Base-by-base conservation (phyloP, 2,113 vertebrate species). In the Leptocoma aspasia region DNA sequence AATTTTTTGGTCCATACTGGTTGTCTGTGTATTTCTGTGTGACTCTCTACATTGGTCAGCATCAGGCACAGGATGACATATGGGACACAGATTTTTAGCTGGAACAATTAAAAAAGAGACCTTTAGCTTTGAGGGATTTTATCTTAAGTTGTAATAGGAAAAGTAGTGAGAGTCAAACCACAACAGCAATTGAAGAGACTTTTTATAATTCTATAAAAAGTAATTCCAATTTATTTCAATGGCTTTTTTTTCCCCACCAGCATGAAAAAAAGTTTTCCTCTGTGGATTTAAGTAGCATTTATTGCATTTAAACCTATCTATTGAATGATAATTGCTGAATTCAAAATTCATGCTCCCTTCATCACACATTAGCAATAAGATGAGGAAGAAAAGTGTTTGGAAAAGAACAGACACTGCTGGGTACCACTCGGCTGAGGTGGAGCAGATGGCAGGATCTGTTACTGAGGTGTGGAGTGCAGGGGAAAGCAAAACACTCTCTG, bases 321-420 rank as follows among this genome's bases (percentile, higher is more conserved):
- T 92, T 83, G 79, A 90, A 77, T 47, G 50, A 63, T 83, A 93
- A 94, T 96, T 84, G 72, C 86, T 71, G 56, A 83, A 91, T 94
- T 95, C 64, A 92, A 86, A 92, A 91, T 94, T 92, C 64, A 83
- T 86, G 52, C 35, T 83, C 26, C 63, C 47, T 92, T 92, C 52
- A 47, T 84, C 83, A 75, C 7, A 26, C 37, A 37, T 81, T 68
- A 95, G 53, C 65, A 56, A 13, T 50, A 45, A 64, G 73, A 37
- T 21, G n/a, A 53, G 66, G 85, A 73, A 81, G 63, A 35, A 60
- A 80, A 81, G 45, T 85, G 71, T 80, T 94, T 92, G 68, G 86
- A 52, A 42, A 89, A 52, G 68, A 83, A 7, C 16, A 60, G 45
- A 8, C 60, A 35, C 44, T 92, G 64, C 71, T 90, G 86, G 42